phyloP scores from a whole-genome alignment of 2,797 vertebrate genomes.

The Leptoclinus maculatus region DNA sequence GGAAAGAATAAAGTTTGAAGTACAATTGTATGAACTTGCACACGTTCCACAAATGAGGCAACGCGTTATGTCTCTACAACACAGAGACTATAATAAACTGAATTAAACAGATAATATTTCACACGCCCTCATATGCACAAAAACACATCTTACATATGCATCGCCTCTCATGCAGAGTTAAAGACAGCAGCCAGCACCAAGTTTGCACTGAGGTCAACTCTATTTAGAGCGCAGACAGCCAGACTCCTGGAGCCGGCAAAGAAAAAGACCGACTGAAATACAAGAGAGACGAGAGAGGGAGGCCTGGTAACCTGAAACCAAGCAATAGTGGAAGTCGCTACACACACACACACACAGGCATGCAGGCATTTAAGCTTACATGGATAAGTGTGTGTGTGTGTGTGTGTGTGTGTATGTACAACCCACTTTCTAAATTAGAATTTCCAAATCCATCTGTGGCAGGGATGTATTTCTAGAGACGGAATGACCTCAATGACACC shows the following conservation, averaged over 20 bases:
- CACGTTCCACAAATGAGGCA: constrained; percentile 8
- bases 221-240: constrained; percentile 85
- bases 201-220: constrained; percentile 83
- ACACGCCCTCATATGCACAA: neutral
- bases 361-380: constrained; percentile 45
- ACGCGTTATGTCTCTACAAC: constrained; percentile 6
- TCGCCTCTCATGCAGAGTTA: constrained; percentile 48
- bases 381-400: neutral
- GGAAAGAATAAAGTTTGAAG: constrained; percentile 2
- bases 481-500: constrained; percentile 41
- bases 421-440: constrained; percentile 74
- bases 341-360: constrained; percentile 64
- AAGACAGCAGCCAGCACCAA: constrained; percentile 67
- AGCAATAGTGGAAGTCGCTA: constrained; percentile 69
- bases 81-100: neutral
- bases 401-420: constrained; percentile 15
- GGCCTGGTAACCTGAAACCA: constrained; percentile 75
- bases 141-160: constrained; percentile 24
- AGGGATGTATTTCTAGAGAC: constrained; percentile 45
- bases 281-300: constrained; percentile 58
- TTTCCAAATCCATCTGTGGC: constrained; percentile 70
- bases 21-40: constrained; percentile 13
- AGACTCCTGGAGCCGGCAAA: constrained; percentile 79
- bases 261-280: constrained; percentile 68
- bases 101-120: neutral